Conservation (phyloP, 2,113 vertebrate genomes). For the Limnothrissa miodon region DNA sequence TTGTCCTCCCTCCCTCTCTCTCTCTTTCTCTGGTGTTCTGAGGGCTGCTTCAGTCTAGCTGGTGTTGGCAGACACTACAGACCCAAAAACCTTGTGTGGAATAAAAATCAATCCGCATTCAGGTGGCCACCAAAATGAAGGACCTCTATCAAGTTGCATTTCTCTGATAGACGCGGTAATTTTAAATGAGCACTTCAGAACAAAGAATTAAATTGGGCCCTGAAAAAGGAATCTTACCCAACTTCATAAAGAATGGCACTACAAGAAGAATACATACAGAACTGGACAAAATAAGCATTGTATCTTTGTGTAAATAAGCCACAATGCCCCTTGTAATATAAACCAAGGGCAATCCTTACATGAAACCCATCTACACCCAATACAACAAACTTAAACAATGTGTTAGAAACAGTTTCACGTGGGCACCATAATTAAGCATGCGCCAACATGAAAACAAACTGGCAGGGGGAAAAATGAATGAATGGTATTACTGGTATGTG, state of each 20-base stretch:
- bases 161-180: neutral
- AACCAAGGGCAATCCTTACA: neutral
- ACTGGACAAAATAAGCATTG: neutral
- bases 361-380: neutral
- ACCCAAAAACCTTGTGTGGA: neutral
- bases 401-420: neutral
- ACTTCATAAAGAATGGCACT: neutral
- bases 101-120: neutral
- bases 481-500: neutral
- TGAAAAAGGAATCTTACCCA: neutral
- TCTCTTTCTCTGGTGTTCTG: neutral
- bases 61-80: neutral
- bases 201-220: neutral
- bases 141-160: neutral
- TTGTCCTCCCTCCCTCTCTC: neutral
- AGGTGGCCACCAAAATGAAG: neutral
- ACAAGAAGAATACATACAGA: neutral
- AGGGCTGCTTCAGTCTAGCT: neutral
- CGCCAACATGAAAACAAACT: neutral
- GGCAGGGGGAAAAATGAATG: conserved; percentile 1
- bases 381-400: neutral
- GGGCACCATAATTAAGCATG: neutral
- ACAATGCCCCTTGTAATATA: neutral
- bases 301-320: neutral
- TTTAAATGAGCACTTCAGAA: neutral